phyloP scores from a whole-genome alignment of 2,797 vertebrate species.

The Cheracebus regulus region DNA sequence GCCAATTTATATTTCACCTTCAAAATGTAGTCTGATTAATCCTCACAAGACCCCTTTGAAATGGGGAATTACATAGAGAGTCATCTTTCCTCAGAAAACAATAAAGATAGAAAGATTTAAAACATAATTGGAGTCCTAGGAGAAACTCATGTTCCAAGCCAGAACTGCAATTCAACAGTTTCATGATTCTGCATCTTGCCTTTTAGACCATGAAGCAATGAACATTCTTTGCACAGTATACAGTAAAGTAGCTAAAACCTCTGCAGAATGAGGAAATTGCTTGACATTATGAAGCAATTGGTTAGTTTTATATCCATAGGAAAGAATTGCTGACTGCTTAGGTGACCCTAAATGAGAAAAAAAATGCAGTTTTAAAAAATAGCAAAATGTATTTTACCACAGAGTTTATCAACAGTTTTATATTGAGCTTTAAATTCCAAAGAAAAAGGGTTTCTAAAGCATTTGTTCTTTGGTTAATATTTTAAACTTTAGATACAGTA shows the following conservation, averaged over 20 bases:
- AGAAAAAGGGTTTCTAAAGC: neutral
- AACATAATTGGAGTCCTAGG: neutral
- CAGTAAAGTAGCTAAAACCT: neutral
- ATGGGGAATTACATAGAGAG: neutral
- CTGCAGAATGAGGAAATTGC: neutral
- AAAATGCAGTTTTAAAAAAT: neutral
- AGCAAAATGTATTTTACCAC: neutral
- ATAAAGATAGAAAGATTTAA: neutral
- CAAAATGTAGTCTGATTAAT: neutral
- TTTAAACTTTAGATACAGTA: neutral
- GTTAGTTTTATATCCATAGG: neutral
- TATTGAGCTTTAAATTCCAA: neutral
- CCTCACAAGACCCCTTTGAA: neutral
- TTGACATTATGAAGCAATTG: neutral
- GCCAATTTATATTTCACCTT: conserved; percentile 24
- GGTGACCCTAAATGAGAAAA: neutral
- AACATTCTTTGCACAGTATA: neutral
- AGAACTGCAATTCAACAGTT: neutral
- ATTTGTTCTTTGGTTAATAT: neutral
- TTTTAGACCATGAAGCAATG: neutral
- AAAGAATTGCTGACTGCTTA: neutral
- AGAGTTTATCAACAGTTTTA: neutral
- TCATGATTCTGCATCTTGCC: neutral
- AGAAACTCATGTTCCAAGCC: neutral
- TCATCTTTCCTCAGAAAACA: neutral